Conservation (phyloP, 2,113 vertebrate species). For the Amphiprion percula region DNA sequence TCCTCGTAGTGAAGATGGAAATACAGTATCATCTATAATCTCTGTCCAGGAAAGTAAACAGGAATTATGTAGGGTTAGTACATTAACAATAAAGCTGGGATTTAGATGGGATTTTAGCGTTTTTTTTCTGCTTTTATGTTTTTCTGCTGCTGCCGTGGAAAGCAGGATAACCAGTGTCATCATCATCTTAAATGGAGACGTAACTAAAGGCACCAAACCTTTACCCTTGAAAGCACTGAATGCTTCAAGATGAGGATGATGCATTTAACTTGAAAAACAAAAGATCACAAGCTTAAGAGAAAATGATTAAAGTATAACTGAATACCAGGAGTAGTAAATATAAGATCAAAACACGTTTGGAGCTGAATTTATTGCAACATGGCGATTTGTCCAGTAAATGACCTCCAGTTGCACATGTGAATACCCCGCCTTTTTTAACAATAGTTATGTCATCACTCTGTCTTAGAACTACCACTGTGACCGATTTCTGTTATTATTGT, state of each 20-base stretch:
- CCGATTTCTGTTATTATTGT: background rate
- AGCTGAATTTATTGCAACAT: background rate
- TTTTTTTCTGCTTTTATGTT: background rate
- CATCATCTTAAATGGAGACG: background rate
- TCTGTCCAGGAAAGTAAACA: background rate
- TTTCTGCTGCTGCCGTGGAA: background rate
- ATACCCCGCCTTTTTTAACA: background rate
- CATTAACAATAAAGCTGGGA: background rate
- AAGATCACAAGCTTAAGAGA: background rate
- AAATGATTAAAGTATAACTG: background rate
- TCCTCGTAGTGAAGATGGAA: background rate
- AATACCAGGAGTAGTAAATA: background rate
- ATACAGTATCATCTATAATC: background rate
- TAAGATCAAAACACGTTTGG: background rate
- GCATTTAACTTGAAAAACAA: background rate
- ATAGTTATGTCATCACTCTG: constrained; percentile 4
- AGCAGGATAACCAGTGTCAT: background rate
- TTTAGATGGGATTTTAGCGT: background rate
- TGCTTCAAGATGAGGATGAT: background rate
- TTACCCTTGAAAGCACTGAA: background rate
- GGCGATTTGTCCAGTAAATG: constrained; percentile 4
- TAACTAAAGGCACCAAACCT: background rate
- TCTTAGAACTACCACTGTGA: background rate
- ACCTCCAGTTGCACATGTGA: constrained; percentile 4
- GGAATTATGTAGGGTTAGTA: background rate